Base-by-base conservation (phyloP, 2,113 vertebrate species). In the Onychostoma macrolepis region DNA sequence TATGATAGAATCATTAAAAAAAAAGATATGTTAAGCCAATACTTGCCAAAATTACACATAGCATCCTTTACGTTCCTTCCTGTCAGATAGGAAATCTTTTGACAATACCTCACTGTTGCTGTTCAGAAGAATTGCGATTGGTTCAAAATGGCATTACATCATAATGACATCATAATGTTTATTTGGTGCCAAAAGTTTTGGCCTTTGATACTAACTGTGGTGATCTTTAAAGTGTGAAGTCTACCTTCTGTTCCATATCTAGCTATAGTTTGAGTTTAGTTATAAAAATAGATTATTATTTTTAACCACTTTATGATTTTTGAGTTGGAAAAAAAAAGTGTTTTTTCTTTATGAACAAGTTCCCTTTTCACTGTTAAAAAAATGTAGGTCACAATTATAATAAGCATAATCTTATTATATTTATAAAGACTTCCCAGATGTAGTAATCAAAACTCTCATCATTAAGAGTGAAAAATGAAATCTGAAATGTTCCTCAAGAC, bases 81-180 rank as follows among this genome's bases (percentile, higher is more conserved):
- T 77, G 56, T 88, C 30, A 67, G 41, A 45, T 82, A 82, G 75
- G 56, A 43, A 69, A 80, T 26, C 84, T 63, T 38, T 81, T 83
- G 75, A 88, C 84, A 84, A 87, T 89, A 90, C 90, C 90, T 91
- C 90, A 90, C 53, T 85, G 43, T 72, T 75, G 83, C 72, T 79
- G 38, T 83, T 84, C 26, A 61, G 77, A 30, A 48, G 76, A 56
- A 63, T 85, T 85, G 65, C 69, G 38, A 84, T 45, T 19, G 43
- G 24, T 87, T 77, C 36, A 72, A 84, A 87, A 78, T 82, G 63
- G 58, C 58, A 45, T 74, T 53, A 85, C 63, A 75, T 67, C 69
- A 83, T 45, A 13, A 45, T n/a, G 56, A 75, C 43, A 77, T 77
- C 75, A 78, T 50, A 30, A 50, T 28, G 45, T 77, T 81, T 65